Conservation (phyloP, 2,888 invertebrate genomes). For the Hirudinaria manillensis region DNA sequence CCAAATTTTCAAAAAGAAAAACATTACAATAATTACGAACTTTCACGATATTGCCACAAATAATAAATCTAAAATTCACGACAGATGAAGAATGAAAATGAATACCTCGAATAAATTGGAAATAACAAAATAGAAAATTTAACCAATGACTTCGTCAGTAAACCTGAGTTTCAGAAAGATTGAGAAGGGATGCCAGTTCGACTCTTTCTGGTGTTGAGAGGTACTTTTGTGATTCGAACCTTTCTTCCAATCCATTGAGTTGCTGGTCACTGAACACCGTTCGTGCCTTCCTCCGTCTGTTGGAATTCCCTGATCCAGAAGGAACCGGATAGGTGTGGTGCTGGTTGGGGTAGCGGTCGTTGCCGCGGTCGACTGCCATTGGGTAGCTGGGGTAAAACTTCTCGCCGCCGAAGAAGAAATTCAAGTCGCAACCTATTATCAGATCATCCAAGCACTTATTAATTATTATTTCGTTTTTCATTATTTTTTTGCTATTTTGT, state of each 20-base stretch:
- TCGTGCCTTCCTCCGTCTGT: constrained; percentile 87
- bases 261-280: constrained; percentile 73
- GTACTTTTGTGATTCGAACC: constrained; percentile 81
- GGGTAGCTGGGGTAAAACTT: constrained; percentile 11
- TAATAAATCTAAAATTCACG: background rate
- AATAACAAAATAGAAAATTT: too few species aligned
- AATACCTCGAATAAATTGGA: too few species aligned
- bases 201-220: constrained; percentile 91
- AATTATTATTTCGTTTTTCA: constrained; percentile 60
- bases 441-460: background rate
- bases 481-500: too few species aligned
- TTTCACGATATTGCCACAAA: constrained; percentile 8
- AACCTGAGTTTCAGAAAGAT: constrained; percentile 80
- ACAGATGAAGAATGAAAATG: background rate
- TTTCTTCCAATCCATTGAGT: constrained; percentile 69
- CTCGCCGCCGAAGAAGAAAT: constrained; percentile 3
- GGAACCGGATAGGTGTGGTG: background rate
- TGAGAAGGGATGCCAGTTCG: constrained; percentile 83
- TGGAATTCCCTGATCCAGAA: background rate
- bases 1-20: too few species aligned
- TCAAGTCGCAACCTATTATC: background rate
- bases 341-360: constrained; percentile 13
- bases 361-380: background rate
- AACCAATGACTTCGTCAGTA: too few species aligned
- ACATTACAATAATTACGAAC: too few species aligned